Evolutionary conservation across 2,888 invertebrate species (phyloP).

Genomic region (Ethmia dodecea): DNA sequence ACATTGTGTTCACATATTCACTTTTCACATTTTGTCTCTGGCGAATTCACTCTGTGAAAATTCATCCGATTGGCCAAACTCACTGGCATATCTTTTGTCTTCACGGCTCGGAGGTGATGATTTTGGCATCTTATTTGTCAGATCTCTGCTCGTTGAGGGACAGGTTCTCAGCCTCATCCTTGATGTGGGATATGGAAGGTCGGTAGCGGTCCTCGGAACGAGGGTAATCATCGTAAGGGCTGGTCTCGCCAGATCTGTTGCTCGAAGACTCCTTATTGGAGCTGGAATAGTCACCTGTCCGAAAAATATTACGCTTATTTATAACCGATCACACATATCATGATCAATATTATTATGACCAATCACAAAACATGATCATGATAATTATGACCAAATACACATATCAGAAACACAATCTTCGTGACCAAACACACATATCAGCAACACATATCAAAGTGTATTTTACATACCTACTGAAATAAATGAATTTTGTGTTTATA

Average conservation of each 20-base stretch:
- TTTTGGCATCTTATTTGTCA: conserved; percentile 53
- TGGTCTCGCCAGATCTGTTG: conserved; percentile 63
- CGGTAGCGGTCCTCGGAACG: conserved; percentile 61
- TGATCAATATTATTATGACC: too few species aligned
- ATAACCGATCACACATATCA: too few species aligned
- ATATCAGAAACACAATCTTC: too few species aligned
- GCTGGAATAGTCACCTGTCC: conserved; percentile 56
- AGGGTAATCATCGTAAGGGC: conserved; percentile 66
- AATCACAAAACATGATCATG: too few species aligned
- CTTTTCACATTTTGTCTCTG: conserved; percentile 2
- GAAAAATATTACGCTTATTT: too few species aligned
- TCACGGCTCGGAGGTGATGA: too few species aligned
- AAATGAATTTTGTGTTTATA: too few species aligned
- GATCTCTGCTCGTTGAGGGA: conserved; percentile 72
- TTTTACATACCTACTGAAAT: too few species aligned
- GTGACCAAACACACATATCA: too few species aligned
- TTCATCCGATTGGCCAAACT: not conserved
- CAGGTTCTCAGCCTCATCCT: conserved; percentile 71
- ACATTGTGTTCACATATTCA: not conserved
- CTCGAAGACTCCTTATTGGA: conserved; percentile 61
- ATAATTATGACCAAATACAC: too few species aligned
- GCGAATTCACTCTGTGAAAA: not conserved
- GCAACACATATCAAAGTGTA: too few species aligned
- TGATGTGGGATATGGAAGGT: conserved; percentile 60
- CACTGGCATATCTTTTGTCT: not conserved